phyloP scores from a whole-genome alignment of 2,888 invertebrate genomes.

The Galerucella pusilla region DNA sequence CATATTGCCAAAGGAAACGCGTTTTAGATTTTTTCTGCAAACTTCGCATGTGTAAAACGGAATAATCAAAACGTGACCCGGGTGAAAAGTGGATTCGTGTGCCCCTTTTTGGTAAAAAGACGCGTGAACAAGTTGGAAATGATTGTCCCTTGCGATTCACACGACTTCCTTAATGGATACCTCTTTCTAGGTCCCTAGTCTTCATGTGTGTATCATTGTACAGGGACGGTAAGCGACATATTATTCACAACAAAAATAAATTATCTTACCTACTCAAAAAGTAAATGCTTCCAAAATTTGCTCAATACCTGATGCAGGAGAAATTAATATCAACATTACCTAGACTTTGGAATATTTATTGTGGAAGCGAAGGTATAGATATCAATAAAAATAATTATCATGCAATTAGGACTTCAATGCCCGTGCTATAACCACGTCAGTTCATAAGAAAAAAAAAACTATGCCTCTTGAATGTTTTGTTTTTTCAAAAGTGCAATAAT shows the following conservation, averaged over 20 bases:
- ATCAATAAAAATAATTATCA: too few relatives aligned
- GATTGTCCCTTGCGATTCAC: slow-evolving; percentile 27
- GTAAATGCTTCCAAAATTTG: too few relatives aligned
- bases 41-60: slow-evolving; percentile 17
- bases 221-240: not conserved
- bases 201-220: not conserved
- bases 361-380: too few relatives aligned
- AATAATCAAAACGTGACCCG: slow-evolving; percentile 14
- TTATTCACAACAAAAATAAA: slow-evolving; percentile 4
- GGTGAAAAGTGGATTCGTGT: slow-evolving; percentile 5
- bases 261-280: not conserved
- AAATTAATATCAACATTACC: too few relatives aligned
- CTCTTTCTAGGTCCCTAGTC: slow-evolving; percentile 7
- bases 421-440: too few relatives aligned
- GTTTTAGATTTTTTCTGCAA: slow-evolving; percentile 6
- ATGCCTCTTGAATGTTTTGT: too few relatives aligned
- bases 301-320: too few relatives aligned
- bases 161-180: slow-evolving; percentile 20
- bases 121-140: slow-evolving; percentile 25
- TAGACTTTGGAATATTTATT: too few relatives aligned
- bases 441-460: too few relatives aligned
- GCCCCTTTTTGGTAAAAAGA: slow-evolving; percentile 7
- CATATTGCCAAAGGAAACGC: slow-evolving; percentile 2
- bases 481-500: too few relatives aligned
- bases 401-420: too few relatives aligned